phyloP scores from a whole-genome alignment of 1,140 invertebrate genomes.

The Coboldia fuscipes region DNA sequence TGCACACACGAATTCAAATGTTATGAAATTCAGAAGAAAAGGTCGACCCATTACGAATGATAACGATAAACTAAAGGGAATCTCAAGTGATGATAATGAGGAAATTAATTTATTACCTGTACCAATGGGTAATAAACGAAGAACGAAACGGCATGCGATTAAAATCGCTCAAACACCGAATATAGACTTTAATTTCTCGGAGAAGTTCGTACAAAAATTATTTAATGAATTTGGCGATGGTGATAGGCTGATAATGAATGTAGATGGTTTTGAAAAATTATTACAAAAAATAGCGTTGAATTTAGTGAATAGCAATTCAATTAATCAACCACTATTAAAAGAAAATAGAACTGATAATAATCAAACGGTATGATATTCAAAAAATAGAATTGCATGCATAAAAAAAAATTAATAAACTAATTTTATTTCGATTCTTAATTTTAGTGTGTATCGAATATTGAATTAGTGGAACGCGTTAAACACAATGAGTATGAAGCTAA shows the following conservation, averaged over 20 bases:
- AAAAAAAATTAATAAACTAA: constrained; percentile 23
- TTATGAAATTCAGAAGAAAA: constrained; percentile 5
- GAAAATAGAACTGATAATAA: constrained; percentile 4
- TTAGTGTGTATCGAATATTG: constrained; percentile 22
- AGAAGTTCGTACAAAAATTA: constrained; percentile 23
- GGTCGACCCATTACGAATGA: not conserved
- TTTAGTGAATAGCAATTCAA: constrained; percentile 12
- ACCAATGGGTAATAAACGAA: no score
- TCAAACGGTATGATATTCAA: constrained; percentile 12
- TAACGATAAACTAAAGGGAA: not conserved
- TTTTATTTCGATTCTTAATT: constrained; percentile 7
- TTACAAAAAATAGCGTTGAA: constrained; percentile 33
- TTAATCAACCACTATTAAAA: constrained; percentile 3
- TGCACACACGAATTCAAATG: constrained; percentile 13
- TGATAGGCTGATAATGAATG: constrained; percentile 32
- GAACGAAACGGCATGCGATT: not conserved
- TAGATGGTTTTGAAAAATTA: constrained; percentile 41
- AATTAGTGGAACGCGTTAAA: constrained; percentile 9
- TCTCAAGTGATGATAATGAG: constrained; percentile 4
- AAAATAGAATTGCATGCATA: constrained; percentile 18
- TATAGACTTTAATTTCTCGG: no score
- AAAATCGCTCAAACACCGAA: constrained; percentile 2
- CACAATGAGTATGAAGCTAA: no score
- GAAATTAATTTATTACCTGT: constrained; percentile 1
- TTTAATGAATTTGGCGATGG: constrained; percentile 29